phyloP scores from a whole-genome alignment of 2,113 vertebrate genomes.

The Dipodomys merriami region DNA sequence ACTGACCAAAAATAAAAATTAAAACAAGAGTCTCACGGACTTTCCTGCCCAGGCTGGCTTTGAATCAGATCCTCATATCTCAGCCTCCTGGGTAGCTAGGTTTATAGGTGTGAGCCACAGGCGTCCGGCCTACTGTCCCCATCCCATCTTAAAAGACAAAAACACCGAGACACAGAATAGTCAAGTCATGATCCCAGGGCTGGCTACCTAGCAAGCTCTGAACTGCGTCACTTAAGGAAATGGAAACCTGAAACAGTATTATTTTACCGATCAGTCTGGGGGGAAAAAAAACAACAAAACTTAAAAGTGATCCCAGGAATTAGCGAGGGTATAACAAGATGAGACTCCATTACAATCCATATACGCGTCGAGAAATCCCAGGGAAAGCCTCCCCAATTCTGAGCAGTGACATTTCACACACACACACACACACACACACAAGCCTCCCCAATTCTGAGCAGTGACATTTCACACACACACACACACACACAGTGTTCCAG shows the following conservation, averaged over 20 bases:
- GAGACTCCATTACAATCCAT: not conserved
- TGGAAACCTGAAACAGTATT: constrained; percentile 8
- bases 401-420: not conserved
- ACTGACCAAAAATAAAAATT: no score
- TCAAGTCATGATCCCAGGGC: not conserved
- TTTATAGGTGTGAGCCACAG: no score
- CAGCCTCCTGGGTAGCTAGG: no score
- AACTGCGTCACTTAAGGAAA: not conserved
- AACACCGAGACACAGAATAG: not conserved
- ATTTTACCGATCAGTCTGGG: not conserved
- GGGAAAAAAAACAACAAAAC: not conserved
- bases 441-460: not conserved
- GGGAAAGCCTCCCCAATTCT: not conserved
- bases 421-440: not conserved
- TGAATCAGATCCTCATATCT: no score
- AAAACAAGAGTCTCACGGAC: no score
- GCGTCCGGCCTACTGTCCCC: not conserved
- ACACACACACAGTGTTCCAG: no score
- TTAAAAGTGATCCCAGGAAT: not conserved
- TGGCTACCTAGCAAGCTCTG: not conserved
- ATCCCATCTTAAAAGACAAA: constrained; percentile 23
- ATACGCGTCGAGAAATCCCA: not conserved
- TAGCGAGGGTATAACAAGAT: not conserved
- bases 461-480: not conserved
- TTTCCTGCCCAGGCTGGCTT: no score